A percentile compares a stretch with the other conserved stretches of the same genome.
Evolutionary conservation across 2,113 vertebrate species (phyloP).

Genomic region (Elgaria multicarinata): DNA sequence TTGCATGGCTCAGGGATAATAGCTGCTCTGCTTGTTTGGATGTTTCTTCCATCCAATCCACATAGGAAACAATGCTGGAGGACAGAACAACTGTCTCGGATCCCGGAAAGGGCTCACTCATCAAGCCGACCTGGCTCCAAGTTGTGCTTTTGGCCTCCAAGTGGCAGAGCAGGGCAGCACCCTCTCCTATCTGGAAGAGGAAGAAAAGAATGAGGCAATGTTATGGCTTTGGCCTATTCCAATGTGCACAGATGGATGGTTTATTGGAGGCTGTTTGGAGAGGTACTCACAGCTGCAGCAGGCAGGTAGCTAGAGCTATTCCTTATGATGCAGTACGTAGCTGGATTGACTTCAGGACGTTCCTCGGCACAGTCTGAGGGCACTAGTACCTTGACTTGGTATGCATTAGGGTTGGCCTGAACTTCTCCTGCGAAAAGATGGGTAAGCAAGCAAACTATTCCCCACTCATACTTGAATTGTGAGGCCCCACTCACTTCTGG

Average conservation of each 20-base stretch:
- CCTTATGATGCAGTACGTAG: neutral
- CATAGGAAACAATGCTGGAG: neutral
- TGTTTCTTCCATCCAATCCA: slow-evolving; percentile 2
- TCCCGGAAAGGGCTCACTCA: slow-evolving; percentile 13
- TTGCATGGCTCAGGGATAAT: neutral
- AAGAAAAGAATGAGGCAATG: neutral
- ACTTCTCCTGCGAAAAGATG: neutral
- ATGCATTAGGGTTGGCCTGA: neutral
- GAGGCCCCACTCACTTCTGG: neutral
- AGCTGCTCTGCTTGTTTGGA: neutral
- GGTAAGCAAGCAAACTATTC: neutral
- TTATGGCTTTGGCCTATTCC: too few relatives aligned
- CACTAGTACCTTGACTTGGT: neutral
- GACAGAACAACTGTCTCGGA: neutral
- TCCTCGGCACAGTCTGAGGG: neutral
- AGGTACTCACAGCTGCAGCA: slow-evolving; percentile 9
- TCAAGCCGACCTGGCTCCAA: slow-evolving; percentile 10
- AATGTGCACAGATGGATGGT: too few relatives aligned
- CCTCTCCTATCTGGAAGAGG: neutral
- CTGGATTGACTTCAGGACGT: neutral
- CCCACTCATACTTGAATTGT: neutral
- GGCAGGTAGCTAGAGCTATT: neutral
- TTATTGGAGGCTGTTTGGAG: neutral
- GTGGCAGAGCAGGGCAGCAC: neutral
- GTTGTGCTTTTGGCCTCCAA: neutral